These are phyloP conservation scores for Ennomos fuscantarius DNA, from an alignment of 2,888 invertebrate genomes.

Conservation along the genomic window DNA sequence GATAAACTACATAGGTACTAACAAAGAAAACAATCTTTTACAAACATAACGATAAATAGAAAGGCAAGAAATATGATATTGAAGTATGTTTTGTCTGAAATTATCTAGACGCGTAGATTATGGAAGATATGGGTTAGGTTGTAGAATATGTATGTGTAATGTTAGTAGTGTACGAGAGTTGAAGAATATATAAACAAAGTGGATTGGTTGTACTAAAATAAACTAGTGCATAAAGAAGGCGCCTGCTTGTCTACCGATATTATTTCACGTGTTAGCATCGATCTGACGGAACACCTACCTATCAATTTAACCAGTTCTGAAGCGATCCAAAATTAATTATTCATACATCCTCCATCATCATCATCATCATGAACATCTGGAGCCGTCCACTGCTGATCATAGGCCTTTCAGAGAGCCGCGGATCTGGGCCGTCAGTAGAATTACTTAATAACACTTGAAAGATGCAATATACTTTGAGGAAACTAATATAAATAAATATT, in stretches of 20 bases:
- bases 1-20: too few relatives aligned
- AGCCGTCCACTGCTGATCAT: too few relatives aligned
- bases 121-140: background rate
- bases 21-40: background rate
- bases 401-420: too few relatives aligned
- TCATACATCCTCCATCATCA: too few relatives aligned
- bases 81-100: conserved; percentile 9
- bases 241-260: conserved; percentile 52
- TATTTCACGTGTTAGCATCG: conserved; percentile 40
- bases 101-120: conserved; percentile 3
- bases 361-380: too few relatives aligned
- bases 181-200: conserved; percentile 4
- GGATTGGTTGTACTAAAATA: conserved; percentile 20
- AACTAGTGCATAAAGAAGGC: conserved; percentile 37
- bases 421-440: too few relatives aligned
- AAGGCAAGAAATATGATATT: conserved; percentile 10
- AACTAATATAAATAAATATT: too few relatives aligned
- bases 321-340: too few relatives aligned
- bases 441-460: too few relatives aligned
- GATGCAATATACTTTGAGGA: too few relatives aligned
- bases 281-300: conserved; percentile 32
- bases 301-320: conserved; percentile 1
- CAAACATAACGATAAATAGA: conserved; percentile 16
- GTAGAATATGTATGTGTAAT: background rate
- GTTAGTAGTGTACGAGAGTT: conserved; percentile 13